A percentile compares a stretch with the other conserved stretches of the same genome.
These are phyloP conservation scores for Cyprinodon tularosa DNA, from an alignment of 2,113 vertebrate species.

Conservation along the genomic window DNA sequence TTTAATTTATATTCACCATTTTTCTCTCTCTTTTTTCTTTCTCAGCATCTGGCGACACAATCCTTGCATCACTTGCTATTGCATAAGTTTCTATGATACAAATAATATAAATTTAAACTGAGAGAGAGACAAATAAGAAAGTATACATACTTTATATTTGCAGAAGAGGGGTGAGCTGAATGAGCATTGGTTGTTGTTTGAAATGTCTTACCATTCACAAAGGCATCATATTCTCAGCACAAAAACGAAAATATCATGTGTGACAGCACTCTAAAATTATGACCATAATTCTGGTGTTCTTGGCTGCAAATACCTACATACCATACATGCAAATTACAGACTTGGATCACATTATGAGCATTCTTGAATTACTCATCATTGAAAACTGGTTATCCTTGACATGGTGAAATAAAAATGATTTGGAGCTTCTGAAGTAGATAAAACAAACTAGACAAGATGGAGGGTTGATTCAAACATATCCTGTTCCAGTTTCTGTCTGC, in stretches of 20 bases:
- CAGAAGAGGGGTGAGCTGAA: not conserved
- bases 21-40: no score
- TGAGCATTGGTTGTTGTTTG: not conserved
- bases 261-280: constrained; percentile 8
- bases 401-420: not conserved
- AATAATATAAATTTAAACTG: not conserved
- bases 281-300: constrained; percentile 3
- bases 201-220: not conserved
- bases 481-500: constrained; percentile 3
- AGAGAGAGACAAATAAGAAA: not conserved
- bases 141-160: not conserved
- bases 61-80: no score
- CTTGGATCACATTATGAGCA: constrained; percentile 4
- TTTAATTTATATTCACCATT: no score
- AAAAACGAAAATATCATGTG: constrained; percentile 12
- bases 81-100: no score
- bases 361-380: constrained; percentile 10
- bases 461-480: not conserved
- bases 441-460: not conserved
- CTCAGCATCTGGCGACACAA: no score
- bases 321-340: constrained; percentile 25
- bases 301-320: constrained; percentile 14
- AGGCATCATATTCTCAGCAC: constrained; percentile 2
- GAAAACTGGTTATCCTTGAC: constrained; percentile 1
- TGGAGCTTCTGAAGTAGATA: not conserved